phyloP scores from a whole-genome alignment of 1,140 invertebrate genomes.

The Drosophila melanica region DNA sequence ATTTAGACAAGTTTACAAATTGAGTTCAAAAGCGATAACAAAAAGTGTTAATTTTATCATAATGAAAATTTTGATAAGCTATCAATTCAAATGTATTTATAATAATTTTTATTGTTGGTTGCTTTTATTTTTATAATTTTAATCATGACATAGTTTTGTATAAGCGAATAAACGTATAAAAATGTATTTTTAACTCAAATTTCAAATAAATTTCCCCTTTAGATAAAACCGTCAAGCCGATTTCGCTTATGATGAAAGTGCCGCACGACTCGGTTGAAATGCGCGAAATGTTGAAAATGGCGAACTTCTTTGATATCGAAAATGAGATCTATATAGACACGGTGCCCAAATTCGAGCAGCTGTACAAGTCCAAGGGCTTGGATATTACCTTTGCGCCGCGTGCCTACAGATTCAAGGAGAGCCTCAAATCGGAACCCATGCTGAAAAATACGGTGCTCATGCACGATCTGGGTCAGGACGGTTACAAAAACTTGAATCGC shows the following conservation, averaged over 20 bases:
- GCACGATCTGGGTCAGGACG: slow-evolving; percentile 85
- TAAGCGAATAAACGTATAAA: no score
- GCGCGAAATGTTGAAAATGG: slow-evolving; percentile 56
- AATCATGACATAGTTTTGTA: neutral
- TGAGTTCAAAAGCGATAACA: no score
- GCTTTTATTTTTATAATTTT: neutral
- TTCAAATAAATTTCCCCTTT: neutral
- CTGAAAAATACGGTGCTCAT: slow-evolving; percentile 71
- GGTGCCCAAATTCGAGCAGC: slow-evolving; percentile 58
- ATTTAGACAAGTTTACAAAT: no score
- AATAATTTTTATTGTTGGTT: neutral
- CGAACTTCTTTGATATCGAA: slow-evolving; percentile 65
- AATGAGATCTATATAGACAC: slow-evolving; percentile 61
- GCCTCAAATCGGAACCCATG: slow-evolving; percentile 38
- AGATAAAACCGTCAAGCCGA: slow-evolving; percentile 55
- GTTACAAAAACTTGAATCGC: slow-evolving; percentile 86
- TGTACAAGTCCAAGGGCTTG: slow-evolving; percentile 63
- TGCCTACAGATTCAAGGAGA: slow-evolving; percentile 49
- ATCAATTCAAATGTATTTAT: no score
- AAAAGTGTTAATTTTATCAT: no score
- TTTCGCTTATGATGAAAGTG: slow-evolving; percentile 71
- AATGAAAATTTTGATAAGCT: no score
- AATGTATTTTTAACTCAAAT: neutral
- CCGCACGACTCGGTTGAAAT: slow-evolving; percentile 59
- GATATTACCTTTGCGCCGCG: slow-evolving; percentile 56